A percentile compares a stretch with the other conserved stretches of the same genome.
Conservation (phyloP, 1,140 invertebrate genomes). For the Habropoda laboriosa region DNA sequence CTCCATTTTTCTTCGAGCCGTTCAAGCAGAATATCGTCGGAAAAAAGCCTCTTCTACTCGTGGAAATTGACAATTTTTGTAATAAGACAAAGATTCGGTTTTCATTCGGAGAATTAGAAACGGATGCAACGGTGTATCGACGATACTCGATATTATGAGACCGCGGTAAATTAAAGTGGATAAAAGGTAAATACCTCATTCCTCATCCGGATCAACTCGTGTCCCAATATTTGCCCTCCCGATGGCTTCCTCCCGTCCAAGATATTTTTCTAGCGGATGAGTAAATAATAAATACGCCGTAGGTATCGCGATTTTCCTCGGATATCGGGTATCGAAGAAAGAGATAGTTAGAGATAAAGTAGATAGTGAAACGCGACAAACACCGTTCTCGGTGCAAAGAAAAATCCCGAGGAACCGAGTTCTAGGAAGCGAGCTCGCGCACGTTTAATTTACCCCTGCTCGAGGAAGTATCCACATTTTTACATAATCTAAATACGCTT, state of each 20-base stretch:
- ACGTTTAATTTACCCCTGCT: neutral
- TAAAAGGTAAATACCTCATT: slow-evolving; percentile 29
- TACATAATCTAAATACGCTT: neutral
- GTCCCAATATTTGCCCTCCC: slow-evolving; percentile 6
- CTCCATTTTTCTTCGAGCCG: neutral
- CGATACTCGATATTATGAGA: neutral
- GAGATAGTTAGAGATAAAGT: too few species aligned
- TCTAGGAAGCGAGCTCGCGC: neutral
- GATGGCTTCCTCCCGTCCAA: neutral
- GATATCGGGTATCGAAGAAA: neutral
- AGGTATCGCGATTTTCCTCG: neutral
- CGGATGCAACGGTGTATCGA: neutral
- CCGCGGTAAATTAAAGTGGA: neutral
- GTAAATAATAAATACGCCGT: slow-evolving; percentile 26
- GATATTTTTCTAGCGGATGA: slow-evolving; percentile 11
- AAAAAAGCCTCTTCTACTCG: too few species aligned
- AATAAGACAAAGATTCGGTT: too few species aligned
- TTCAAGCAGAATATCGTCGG: too few species aligned
- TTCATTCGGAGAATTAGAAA: neutral
- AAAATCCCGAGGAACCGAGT: neutral
- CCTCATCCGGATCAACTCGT: neutral
- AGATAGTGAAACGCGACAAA: neutral
- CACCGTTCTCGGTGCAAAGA: neutral
- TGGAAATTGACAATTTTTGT: too few species aligned
- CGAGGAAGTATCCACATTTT: neutral